phyloP scores from a whole-genome alignment of 2,888 invertebrate genomes.

The Thecocarcelia acutangulata region DNA sequence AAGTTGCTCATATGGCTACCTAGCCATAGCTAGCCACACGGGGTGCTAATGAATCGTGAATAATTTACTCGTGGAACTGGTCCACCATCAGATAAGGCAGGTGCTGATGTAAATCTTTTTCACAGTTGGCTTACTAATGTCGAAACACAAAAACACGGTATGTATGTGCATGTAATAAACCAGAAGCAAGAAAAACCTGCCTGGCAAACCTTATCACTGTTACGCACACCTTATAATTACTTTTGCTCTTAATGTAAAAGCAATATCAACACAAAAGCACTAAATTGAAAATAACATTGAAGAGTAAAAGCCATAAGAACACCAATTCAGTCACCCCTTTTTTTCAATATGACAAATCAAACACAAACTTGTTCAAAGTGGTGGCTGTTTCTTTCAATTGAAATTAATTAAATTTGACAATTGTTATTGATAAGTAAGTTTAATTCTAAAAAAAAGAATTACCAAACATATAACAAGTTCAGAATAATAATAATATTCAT shows the following conservation, averaged over 20 bases:
- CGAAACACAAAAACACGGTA: too few relatives aligned
- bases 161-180: too few relatives aligned
- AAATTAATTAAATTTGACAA: constrained; percentile 42
- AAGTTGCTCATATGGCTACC: too few relatives aligned
- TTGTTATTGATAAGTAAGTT: not conserved
- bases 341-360: not conserved
- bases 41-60: too few relatives aligned
- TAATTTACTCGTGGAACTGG: too few relatives aligned
- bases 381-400: constrained; percentile 20
- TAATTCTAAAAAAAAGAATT: not conserved
- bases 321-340: constrained; percentile 1
- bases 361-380: not conserved
- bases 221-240: not conserved
- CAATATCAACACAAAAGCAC: constrained; percentile 27
- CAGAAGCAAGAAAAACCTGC: too few relatives aligned
- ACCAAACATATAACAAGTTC: too few relatives aligned
- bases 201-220: not conserved
- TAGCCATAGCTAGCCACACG: too few relatives aligned
- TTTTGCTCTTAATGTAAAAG: constrained; percentile 10
- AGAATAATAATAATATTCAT: too few relatives aligned
- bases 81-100: too few relatives aligned
- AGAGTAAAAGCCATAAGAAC: constrained; percentile 11
- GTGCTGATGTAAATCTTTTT: too few relatives aligned
- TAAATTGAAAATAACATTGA: constrained; percentile 22
- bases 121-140: too few relatives aligned